Conservation (phyloP, 2,797 vertebrate genomes). For the Smutsia temminckii region DNA sequence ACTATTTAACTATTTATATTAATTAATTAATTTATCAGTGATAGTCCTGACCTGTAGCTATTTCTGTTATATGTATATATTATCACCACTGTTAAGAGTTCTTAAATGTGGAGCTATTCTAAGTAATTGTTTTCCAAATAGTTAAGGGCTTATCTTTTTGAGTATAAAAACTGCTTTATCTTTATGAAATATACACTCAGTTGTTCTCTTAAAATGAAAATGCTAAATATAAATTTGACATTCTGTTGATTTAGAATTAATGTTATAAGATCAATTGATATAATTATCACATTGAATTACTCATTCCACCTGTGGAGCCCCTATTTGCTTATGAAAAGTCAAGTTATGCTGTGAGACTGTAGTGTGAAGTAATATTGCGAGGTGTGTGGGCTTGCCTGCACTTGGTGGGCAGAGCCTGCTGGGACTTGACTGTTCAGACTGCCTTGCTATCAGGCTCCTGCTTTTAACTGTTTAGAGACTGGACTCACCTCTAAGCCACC, state of each 20-base stretch:
- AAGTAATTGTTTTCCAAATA: neutral
- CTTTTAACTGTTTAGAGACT: neutral
- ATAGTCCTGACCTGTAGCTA: neutral
- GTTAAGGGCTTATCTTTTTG: neutral
- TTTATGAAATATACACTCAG: neutral
- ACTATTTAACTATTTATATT: neutral
- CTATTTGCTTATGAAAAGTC: neutral
- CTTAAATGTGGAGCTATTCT: neutral
- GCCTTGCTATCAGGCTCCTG: neutral
- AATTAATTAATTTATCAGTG: neutral
- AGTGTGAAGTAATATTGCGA: rapidly evolving
- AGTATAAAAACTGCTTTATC: neutral
- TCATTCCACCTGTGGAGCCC: neutral
- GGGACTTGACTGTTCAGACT: neutral
- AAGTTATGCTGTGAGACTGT: neutral
- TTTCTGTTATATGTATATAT: neutral
- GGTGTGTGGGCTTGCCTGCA: neutral
- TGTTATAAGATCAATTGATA: neutral
- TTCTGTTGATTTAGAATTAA: neutral
- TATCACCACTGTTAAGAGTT: neutral
- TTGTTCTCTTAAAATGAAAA: slow-evolving; percentile 36
- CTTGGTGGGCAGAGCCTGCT: neutral
- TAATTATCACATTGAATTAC: neutral
- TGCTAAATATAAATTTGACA: neutral
- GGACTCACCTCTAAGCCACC: neutral